These are phyloP conservation scores for Brachyistius frenatus DNA, from an alignment of 2,113 vertebrate genomes.

Conservation along the genomic window DNA sequence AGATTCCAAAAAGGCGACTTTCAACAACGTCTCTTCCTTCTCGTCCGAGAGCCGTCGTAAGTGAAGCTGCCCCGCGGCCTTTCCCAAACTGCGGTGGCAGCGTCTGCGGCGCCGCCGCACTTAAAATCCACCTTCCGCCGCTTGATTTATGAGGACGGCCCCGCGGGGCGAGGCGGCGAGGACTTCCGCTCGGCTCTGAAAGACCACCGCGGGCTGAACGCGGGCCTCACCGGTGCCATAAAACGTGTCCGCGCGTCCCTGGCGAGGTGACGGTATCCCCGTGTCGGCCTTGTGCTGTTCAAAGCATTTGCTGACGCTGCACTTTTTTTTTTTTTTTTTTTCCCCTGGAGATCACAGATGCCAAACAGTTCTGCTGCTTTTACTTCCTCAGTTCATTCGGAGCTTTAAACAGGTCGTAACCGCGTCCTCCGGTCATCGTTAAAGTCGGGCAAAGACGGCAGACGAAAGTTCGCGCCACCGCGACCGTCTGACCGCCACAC, in stretches of 20 bases:
- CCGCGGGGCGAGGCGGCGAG: slow-evolving; percentile 16
- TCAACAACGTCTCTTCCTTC: not conserved
- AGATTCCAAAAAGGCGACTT: slow-evolving; percentile 24
- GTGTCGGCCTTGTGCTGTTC: slow-evolving; percentile 38
- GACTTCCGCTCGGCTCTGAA: slow-evolving; percentile 40
- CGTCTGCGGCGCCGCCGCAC: slow-evolving; percentile 4
- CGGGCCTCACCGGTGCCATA: slow-evolving; percentile 48
- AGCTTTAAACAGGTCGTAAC: slow-evolving; percentile 28
- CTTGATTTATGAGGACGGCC: slow-evolving; percentile 64
- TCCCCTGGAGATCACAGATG: slow-evolving; percentile 28
- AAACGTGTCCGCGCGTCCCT: slow-evolving; percentile 51
- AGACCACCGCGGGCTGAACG: slow-evolving; percentile 30
- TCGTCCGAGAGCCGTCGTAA: not conserved
- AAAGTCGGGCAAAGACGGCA: slow-evolving; percentile 21
- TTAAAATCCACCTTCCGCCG: slow-evolving; percentile 22
- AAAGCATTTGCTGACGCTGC: slow-evolving; percentile 26
- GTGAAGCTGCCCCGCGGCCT: not conserved
- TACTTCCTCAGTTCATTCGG: slow-evolving; percentile 13
- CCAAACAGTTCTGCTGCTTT: slow-evolving; percentile 6
- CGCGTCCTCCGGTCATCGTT: slow-evolving; percentile 30
- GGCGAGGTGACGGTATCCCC: slow-evolving; percentile 37
- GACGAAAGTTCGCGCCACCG: not conserved
- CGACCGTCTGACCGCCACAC: not conserved
- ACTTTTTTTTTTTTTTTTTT: not conserved
- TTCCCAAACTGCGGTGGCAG: slow-evolving; percentile 1